A percentile compares a stretch with the other conserved stretches of the same genome.
Evolutionary conservation across 2,888 invertebrate species (phyloP).

Genomic region (Netelia fuscicornis): DNA sequence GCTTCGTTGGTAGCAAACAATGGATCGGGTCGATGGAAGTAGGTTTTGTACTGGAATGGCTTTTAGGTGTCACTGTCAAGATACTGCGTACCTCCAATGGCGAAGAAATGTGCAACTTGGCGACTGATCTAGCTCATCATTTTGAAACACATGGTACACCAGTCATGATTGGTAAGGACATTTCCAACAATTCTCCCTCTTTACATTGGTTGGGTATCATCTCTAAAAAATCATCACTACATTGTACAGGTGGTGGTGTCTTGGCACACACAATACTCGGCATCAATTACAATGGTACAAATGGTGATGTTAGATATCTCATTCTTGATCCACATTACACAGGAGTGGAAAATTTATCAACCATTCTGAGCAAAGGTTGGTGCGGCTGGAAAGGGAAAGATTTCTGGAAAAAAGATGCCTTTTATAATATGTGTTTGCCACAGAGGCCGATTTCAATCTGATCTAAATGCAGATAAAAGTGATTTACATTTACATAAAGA

Average conservation of each 20-base stretch:
- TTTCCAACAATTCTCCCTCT: constrained; percentile 40
- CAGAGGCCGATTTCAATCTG: constrained; percentile 86
- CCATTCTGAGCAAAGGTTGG: constrained; percentile 94
- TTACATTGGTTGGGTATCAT: neutral
- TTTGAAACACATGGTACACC: constrained; percentile 97
- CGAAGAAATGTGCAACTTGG: constrained; percentile 91
- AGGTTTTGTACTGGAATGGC: constrained; percentile 94
- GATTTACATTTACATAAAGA: neutral
- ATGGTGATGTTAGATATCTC: constrained; percentile 94
- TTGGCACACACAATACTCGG: constrained; percentile 99
- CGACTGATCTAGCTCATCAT: constrained; percentile 94
- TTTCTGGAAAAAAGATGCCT: constrained; percentile 98
- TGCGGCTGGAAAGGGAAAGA: constrained; percentile 98
- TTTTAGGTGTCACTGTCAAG: constrained; percentile 91
- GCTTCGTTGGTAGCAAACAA: constrained; percentile 95
- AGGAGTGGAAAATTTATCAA: constrained; percentile 92
- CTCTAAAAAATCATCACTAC: neutral
- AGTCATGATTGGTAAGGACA: constrained; percentile 96
- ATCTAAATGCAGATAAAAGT: constrained; percentile 35
- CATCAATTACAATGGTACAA: constrained; percentile 93
- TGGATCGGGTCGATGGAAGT: constrained; percentile 99
- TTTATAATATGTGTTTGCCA: constrained; percentile 98
- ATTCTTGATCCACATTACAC: constrained; percentile 99
- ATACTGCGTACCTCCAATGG: constrained; percentile 95
- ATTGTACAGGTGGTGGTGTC: constrained; percentile 94